These are phyloP conservation scores for Glossophaga mutica DNA, from an alignment of 2,797 vertebrate species.

Conservation along the genomic window DNA sequence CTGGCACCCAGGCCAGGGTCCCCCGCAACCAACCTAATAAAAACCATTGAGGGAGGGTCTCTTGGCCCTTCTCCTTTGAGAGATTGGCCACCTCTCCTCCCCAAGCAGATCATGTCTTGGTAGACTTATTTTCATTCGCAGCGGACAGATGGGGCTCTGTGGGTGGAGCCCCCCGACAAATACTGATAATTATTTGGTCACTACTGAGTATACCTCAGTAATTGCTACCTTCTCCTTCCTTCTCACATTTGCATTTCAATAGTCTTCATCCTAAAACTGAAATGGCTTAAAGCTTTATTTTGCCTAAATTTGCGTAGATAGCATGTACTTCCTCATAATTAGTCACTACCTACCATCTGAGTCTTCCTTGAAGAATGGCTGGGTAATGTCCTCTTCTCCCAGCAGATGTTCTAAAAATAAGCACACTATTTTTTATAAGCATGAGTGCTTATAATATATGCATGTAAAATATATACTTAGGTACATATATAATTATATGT, in stretches of 20 bases:
- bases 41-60: too few species aligned
- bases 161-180: too few species aligned
- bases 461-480: not conserved
- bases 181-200: not conserved
- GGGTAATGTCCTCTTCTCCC: not conserved
- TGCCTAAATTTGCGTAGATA: not conserved
- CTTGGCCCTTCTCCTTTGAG: too few species aligned
- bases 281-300: constrained; percentile 20
- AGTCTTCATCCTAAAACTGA: not conserved
- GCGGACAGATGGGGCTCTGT: too few species aligned
- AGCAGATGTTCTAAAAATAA: constrained; percentile 23
- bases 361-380: not conserved
- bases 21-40: too few species aligned
- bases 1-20: too few species aligned
- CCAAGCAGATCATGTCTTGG: too few species aligned
- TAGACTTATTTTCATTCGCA: too few species aligned
- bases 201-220: not conserved
- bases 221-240: not conserved
- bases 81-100: too few species aligned
- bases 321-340: not conserved
- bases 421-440: not conserved
- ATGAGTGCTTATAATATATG: not conserved
- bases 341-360: not conserved
- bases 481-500: not conserved
- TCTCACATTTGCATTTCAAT: constrained; percentile 27